Evolutionary conservation across 2,797 vertebrate genomes (phyloP).

Genomic region (Rhodeus uyekii): DNA sequence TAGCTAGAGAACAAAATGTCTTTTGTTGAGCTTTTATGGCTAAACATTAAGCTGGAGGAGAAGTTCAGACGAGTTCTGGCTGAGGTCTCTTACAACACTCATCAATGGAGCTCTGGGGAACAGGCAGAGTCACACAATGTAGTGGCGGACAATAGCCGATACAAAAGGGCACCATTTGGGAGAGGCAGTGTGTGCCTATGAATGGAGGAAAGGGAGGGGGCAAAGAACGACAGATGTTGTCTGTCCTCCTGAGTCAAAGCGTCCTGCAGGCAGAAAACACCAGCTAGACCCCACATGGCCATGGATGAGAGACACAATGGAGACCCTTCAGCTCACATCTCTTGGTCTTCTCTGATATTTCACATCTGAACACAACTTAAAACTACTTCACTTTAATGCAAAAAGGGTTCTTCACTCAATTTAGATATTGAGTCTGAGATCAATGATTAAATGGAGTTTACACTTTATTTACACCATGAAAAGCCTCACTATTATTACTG

Average conservation of each 20-base stretch:
- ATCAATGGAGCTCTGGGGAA: constrained; percentile 71
- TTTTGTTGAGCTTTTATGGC: constrained; percentile 20
- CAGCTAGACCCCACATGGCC: constrained; percentile 71
- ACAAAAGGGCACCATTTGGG: constrained; percentile 78
- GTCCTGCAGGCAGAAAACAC: constrained; percentile 75
- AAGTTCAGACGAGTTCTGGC: constrained; percentile 58
- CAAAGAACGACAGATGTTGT: constrained; percentile 81
- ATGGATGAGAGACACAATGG: constrained; percentile 54
- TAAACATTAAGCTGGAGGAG: constrained; percentile 59
- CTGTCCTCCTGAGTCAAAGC: constrained; percentile 72
- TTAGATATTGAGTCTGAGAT: background rate
- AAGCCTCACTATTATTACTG: background rate
- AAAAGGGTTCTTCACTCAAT: background rate
- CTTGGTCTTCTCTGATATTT: constrained; percentile 41
- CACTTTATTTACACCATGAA: background rate
- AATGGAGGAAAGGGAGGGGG: constrained; percentile 73
- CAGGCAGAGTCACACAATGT: constrained; percentile 75
- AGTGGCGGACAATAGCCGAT: constrained; percentile 66
- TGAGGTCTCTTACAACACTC: constrained; percentile 64
- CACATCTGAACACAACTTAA: background rate
- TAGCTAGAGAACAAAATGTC: constrained; percentile 12
- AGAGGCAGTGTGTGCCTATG: constrained; percentile 73
- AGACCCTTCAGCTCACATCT: constrained; percentile 53
- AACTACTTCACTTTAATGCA: background rate
- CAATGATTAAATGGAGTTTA: background rate